Evolutionary conservation across 2,888 invertebrate genomes (phyloP), one percentile per base, ranked within the genome.

Genomic region (Coleophora deauratella): DNA sequence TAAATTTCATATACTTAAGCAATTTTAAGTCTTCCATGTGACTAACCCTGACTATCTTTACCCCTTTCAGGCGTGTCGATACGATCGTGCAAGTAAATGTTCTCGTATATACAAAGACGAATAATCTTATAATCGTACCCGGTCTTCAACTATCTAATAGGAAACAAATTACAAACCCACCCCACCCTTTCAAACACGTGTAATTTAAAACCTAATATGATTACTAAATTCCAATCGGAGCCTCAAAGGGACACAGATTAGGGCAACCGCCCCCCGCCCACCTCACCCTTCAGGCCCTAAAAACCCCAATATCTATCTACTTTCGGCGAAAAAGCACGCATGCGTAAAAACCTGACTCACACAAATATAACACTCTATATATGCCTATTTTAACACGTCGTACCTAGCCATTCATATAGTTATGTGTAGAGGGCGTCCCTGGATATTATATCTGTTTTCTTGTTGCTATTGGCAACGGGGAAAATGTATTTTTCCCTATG

Each of bases 161-260:
- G 77, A 72, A 79, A 78, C 62, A 76, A 80, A 80, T 80, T 79
- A 71, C 58, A 55, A 44, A 47, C 47, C 54, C 44, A 44, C 50
- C 63, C 65, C 63, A 58, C 62, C 75, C 77, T 69, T 74, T 72
- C 62, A 66, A 73, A 70, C 76, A 80, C 79, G 76, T 82, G 79
- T 80, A 80, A 82, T 82, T 84, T 84, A 80, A 82, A 84, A 81
- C 81, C 78, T 82, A 82, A 82, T 84, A 82, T 82, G 82, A 81
- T 81, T 81, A 84, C 82, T 80, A 81, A 82, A 81, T 82, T 82
- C 82, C 81, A 81, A 84, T 82, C 81, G 80, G 71, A 61, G 62
- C 61, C 71, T 81, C 81, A 82, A 82, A 81, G 81, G 82, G 81
- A 73, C 76, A 63, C 66, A 81, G 82, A 84, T 85, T 84, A 85